Conservation (phyloP, 2,797 vertebrate species). For the Crenuchus spilurus region DNA sequence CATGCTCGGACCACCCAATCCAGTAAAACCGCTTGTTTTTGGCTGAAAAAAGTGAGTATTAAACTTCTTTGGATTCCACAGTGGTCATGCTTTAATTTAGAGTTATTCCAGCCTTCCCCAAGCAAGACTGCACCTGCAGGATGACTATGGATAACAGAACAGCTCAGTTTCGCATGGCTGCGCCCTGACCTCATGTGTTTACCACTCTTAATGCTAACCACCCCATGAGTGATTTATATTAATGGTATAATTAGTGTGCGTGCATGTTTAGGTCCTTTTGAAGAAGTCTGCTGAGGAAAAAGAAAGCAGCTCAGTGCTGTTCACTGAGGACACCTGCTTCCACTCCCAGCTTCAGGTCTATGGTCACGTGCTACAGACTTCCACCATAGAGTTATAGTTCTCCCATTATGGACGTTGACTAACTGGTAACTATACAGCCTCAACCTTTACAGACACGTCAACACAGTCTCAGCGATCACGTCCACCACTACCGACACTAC, state of each 20-base stretch:
- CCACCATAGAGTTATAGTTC: too few relatives aligned
- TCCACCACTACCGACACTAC: too few relatives aligned
- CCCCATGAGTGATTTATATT: slow-evolving; percentile 74
- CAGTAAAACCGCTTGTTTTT: slow-evolving; percentile 72
- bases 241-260: slow-evolving; percentile 63
- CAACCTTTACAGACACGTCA: too few relatives aligned
- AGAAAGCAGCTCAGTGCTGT: slow-evolving; percentile 36
- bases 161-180: slow-evolving; percentile 69
- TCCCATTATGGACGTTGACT: too few relatives aligned
- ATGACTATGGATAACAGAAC: slow-evolving; percentile 68
- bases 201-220: slow-evolving; percentile 68
- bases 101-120: slow-evolving; percentile 59
- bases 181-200: slow-evolving; percentile 78
- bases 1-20: slow-evolving; percentile 79
- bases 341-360: slow-evolving; percentile 56
- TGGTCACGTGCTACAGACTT: too few relatives aligned
- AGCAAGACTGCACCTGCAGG: slow-evolving; percentile 75
- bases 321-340: slow-evolving; percentile 75
- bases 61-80: slow-evolving; percentile 68
- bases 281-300: slow-evolving; percentile 53
- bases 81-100: slow-evolving; percentile 71
- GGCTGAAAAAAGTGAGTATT: slow-evolving; percentile 62
- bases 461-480: too few relatives aligned
- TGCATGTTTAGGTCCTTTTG: slow-evolving; percentile 56
- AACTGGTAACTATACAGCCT: too few relatives aligned